These are phyloP conservation scores for Melanophora roralis DNA, from an alignment of 2,888 invertebrate species.

Conservation along the genomic window DNA sequence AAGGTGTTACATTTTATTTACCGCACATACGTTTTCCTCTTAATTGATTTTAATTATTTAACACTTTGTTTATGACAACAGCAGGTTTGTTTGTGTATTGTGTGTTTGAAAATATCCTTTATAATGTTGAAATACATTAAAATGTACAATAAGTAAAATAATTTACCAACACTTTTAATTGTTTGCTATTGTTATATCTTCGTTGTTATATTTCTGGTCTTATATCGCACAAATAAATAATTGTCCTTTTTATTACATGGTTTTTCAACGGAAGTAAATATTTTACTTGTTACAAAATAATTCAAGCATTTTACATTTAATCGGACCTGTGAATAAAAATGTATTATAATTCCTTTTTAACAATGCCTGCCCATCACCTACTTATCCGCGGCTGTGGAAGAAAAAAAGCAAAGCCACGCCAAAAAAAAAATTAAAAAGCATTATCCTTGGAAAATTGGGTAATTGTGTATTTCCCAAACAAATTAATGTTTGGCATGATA, in stretches of 20 bases:
- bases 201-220: too few species aligned
- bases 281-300: slow-evolving; percentile 25
- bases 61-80: slow-evolving; percentile 7
- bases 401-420: not conserved
- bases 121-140: slow-evolving; percentile 27
- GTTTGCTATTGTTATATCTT: slow-evolving; percentile 23
- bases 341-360: slow-evolving; percentile 41
- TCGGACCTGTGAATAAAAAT: slow-evolving; percentile 52
- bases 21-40: slow-evolving; percentile 12
- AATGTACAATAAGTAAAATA: slow-evolving; percentile 40
- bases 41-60: slow-evolving; percentile 57
- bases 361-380: slow-evolving; percentile 31
- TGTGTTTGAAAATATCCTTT: slow-evolving; percentile 15
- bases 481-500: slow-evolving; percentile 62
- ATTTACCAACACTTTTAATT: slow-evolving; percentile 39
- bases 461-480: slow-evolving; percentile 61
- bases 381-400: slow-evolving; percentile 26
- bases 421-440: slow-evolving; percentile 7
- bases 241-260: slow-evolving; percentile 35
- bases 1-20: slow-evolving; percentile 3
- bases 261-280: slow-evolving; percentile 11
- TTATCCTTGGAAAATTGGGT: slow-evolving; percentile 53
- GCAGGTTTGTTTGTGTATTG: not conserved
- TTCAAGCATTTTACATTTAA: slow-evolving; percentile 51
- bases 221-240: slow-evolving; percentile 19